These are phyloP conservation scores for Hylaea fasciaria DNA, from an alignment of 2,888 invertebrate genomes.

Conservation along the genomic window DNA sequence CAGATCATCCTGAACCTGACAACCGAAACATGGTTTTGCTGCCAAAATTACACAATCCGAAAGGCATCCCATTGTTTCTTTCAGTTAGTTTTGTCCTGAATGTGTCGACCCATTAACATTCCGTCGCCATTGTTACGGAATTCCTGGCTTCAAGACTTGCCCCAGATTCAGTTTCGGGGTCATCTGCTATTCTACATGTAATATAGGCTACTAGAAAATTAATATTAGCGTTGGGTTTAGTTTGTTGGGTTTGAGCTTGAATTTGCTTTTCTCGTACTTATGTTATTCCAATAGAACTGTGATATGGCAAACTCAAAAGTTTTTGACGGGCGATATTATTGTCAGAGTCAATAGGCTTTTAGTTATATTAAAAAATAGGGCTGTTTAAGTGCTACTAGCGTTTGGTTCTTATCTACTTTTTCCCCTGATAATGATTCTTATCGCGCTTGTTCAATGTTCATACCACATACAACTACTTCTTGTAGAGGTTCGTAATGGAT, in stretches of 20 bases:
- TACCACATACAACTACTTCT: no score
- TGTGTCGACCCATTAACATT: slow-evolving; percentile 56
- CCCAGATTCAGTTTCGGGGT: slow-evolving; percentile 53
- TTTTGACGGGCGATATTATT: no score
- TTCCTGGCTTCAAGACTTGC: slow-evolving; percentile 52
- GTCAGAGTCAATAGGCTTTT: no score
- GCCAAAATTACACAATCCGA: neutral
- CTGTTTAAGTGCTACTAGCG: no score
- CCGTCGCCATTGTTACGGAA: slow-evolving; percentile 49
- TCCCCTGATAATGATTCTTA: no score
- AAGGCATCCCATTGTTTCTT: slow-evolving; percentile 41
- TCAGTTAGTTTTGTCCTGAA: slow-evolving; percentile 45
- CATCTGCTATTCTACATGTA: slow-evolving; percentile 49
- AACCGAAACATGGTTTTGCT: no score
- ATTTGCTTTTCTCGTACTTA: neutral
- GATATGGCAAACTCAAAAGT: no score
- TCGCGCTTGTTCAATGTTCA: no score
- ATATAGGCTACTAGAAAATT: slow-evolving; percentile 48
- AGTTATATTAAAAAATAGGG: no score
- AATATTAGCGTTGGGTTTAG: slow-evolving; percentile 36
- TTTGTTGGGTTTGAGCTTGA: neutral
- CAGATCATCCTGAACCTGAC: no score
- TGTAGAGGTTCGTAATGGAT: no score
- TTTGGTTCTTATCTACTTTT: no score
- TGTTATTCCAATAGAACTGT: neutral